phyloP scores from a whole-genome alignment of 2,113 vertebrate species.

The Sebastes fasciatus region DNA sequence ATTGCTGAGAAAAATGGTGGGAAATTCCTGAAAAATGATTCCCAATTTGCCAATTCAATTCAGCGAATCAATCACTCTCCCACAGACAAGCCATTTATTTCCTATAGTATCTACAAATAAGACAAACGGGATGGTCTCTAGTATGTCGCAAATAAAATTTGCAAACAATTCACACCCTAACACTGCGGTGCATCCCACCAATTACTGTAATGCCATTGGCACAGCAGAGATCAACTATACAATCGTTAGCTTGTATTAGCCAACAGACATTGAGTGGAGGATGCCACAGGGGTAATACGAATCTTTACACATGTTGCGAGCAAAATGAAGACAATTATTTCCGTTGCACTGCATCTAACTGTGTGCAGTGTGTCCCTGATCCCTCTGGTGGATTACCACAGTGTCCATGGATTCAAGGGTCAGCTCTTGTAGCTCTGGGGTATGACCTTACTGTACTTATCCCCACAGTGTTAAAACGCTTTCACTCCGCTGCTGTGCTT shows the following conservation, averaged over 20 bases:
- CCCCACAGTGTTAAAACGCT: slow-evolving; percentile 44
- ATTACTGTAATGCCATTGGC: slow-evolving; percentile 61
- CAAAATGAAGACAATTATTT: slow-evolving; percentile 65
- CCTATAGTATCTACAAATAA: slow-evolving; percentile 24
- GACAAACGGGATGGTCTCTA: slow-evolving; percentile 26
- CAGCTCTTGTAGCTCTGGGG: slow-evolving; percentile 42
- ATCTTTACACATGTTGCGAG: slow-evolving; percentile 58
- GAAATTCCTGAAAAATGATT: slow-evolving; percentile 23
- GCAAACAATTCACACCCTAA: slow-evolving; percentile 43
- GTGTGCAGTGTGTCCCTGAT: slow-evolving; percentile 50
- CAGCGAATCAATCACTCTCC: slow-evolving; percentile 44
- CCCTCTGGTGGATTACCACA: slow-evolving; percentile 64
- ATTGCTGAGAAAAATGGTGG: neutral
- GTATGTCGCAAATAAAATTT: slow-evolving; percentile 35
- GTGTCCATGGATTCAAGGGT: slow-evolving; percentile 61
- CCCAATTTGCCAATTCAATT: slow-evolving; percentile 45
- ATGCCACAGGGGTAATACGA: slow-evolving; percentile 49
- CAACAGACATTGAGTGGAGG: slow-evolving; percentile 65
- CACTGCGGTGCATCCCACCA: slow-evolving; percentile 40
- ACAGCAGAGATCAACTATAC: slow-evolving; percentile 51
- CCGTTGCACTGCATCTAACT: slow-evolving; percentile 50
- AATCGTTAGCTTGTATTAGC: slow-evolving; percentile 69
- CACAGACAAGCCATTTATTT: slow-evolving; percentile 20
- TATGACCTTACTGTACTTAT: slow-evolving; percentile 53
- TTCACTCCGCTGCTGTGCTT: slow-evolving; percentile 11